These are phyloP conservation scores for Drosophila eugracilis DNA, from an alignment of 1,140 invertebrate species.

Conservation along the genomic window DNA sequence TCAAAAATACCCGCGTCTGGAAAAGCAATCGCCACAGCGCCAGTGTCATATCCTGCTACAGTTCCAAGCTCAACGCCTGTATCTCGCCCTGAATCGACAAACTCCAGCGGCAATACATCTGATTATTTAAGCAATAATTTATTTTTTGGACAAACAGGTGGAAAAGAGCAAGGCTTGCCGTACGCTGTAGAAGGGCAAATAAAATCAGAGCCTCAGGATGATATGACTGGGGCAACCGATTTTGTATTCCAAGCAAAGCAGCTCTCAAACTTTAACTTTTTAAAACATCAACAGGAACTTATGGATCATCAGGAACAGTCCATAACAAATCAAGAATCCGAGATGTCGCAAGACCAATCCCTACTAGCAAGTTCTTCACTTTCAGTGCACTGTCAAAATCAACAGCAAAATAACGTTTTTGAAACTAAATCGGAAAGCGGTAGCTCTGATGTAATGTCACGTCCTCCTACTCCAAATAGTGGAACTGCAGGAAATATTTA, in stretches of 20 bases:
- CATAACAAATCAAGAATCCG: constrained; percentile 12
- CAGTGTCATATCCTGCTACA: constrained; percentile 13
- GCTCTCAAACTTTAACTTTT: constrained; percentile 31
- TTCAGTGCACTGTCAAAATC: constrained; percentile 29
- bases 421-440: constrained; percentile 84
- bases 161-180: constrained; percentile 37
- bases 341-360: constrained; percentile 28
- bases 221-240: constrained; percentile 23
- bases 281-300: constrained; percentile 43
- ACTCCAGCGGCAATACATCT: constrained; percentile 56
- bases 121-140: constrained; percentile 57
- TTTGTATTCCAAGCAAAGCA: constrained; percentile 42
- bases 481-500: constrained; percentile 57
- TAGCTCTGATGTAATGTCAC: constrained; percentile 82
- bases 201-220: constrained; percentile 73
- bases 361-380: constrained; percentile 9
- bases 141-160: constrained; percentile 35
- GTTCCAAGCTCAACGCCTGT: constrained; percentile 3
- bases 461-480: constrained; percentile 78
- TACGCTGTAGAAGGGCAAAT: constrained; percentile 61
- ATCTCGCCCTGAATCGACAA: constrained; percentile 62
- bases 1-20: neutral
- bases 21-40: constrained; percentile 24
- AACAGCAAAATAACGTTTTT: constrained; percentile 64
- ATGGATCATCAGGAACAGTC: constrained; percentile 25